Evolutionary conservation across 2,888 invertebrate species (phyloP).

Genomic region (Antheraea yamamai): DNA sequence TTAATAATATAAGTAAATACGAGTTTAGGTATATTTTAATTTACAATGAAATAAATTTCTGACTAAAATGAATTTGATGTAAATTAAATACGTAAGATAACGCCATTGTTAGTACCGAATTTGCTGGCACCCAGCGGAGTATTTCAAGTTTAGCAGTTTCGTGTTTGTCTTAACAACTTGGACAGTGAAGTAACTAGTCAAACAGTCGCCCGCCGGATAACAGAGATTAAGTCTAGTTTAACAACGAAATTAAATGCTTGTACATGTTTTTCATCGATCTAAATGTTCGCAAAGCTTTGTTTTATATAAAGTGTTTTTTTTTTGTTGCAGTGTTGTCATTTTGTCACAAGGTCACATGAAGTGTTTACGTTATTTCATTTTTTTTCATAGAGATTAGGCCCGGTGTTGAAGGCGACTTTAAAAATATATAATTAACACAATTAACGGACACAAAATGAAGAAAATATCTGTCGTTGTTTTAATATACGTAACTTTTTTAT

Average conservation of each 20-base stretch:
- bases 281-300: constrained; percentile 28
- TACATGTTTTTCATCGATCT: constrained; percentile 50
- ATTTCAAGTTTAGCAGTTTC: constrained; percentile 66
- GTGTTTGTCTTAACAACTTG: constrained; percentile 74
- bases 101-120: constrained; percentile 53
- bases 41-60: background rate
- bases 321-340: background rate
- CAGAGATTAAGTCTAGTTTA: constrained; percentile 53
- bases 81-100: constrained; percentile 66
- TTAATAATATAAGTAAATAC: background rate
- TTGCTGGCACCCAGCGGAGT: constrained; percentile 43
- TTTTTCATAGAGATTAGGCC: too few species aligned
- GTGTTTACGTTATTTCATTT: too few species aligned
- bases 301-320: constrained; percentile 30
- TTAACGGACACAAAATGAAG: too few species aligned
- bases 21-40: background rate
- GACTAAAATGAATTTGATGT: background rate
- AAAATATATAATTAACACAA: too few species aligned
- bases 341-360: background rate
- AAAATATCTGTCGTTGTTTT: too few species aligned
- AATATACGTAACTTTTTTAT: too few species aligned
- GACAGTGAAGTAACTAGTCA: constrained; percentile 71
- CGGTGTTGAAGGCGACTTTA: too few species aligned
- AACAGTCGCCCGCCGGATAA: constrained; percentile 49
- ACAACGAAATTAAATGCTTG: constrained; percentile 65